Evolutionary conservation across 2,888 invertebrate species (phyloP).

Genomic region (Chymomyza fuscimana): DNA sequence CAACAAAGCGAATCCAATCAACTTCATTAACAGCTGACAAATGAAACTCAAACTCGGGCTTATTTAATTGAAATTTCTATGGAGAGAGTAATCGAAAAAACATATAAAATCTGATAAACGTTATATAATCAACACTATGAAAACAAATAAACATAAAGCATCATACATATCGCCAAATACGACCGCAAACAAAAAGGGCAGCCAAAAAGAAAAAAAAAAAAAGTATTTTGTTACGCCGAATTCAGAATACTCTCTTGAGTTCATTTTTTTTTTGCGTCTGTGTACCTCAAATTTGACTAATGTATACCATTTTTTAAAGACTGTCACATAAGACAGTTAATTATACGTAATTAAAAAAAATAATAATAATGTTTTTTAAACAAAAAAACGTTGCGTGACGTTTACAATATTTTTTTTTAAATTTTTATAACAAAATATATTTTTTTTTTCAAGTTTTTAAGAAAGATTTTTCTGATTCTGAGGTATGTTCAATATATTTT

Average conservation of each 20-base stretch:
- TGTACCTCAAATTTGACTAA: too few relatives aligned
- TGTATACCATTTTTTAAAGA: too few relatives aligned
- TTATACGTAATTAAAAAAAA: too few relatives aligned
- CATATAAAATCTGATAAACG: slow-evolving; percentile 47
- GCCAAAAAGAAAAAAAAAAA: neutral
- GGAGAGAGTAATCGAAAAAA: slow-evolving; percentile 25
- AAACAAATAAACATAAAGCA: slow-evolving; percentile 22
- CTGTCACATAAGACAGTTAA: too few relatives aligned
- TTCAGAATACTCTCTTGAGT: neutral
- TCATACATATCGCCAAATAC: neutral
- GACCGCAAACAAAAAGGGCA: neutral
- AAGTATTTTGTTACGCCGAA: neutral
- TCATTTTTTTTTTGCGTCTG: too few relatives aligned
- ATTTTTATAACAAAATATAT: too few relatives aligned
- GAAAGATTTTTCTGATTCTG: too few relatives aligned
- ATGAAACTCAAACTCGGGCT: slow-evolving; percentile 22
- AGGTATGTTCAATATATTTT: too few relatives aligned
- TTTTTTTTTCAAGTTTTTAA: too few relatives aligned
- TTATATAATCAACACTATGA: slow-evolving; percentile 38
- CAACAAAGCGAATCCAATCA: neutral
- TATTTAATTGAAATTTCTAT: slow-evolving; percentile 59
- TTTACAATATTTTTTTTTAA: too few relatives aligned
- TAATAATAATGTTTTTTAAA: too few relatives aligned
- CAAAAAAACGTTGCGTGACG: too few relatives aligned
- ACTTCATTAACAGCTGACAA: neutral